These are phyloP conservation scores for Tachycineta bicolor DNA, from an alignment of 2,113 vertebrate genomes.

Conservation along the genomic window DNA sequence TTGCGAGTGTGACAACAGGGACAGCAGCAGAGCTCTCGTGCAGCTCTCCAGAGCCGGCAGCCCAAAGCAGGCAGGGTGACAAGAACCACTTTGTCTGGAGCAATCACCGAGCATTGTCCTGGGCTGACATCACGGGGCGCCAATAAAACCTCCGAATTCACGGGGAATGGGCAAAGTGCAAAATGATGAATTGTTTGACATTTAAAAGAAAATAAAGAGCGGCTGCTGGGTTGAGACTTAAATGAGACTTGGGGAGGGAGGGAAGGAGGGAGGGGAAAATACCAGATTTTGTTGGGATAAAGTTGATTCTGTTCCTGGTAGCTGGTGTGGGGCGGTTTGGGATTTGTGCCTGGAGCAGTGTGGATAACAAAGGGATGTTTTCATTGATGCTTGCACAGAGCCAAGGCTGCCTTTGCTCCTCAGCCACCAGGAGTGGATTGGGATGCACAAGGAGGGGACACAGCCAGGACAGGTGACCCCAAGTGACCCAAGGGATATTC, in stretches of 20 bases:
- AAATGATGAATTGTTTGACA: constrained; percentile 24
- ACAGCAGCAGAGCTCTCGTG: background rate
- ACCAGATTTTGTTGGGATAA: background rate
- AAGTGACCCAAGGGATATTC: background rate
- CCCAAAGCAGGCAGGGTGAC: background rate
- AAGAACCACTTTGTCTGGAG: background rate
- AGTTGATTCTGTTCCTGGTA: background rate
- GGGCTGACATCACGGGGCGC: background rate
- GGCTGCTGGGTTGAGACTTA: background rate
- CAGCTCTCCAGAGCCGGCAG: background rate
- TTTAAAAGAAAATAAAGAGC: background rate
- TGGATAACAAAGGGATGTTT: background rate
- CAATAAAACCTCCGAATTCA: background rate
- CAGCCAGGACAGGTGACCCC: background rate
- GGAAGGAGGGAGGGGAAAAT: background rate
- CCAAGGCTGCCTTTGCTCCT: background rate
- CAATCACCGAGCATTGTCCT: background rate
- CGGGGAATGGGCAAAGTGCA: background rate
- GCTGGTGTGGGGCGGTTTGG: background rate
- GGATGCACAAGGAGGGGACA: background rate
- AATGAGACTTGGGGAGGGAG: background rate
- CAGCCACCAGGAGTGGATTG: background rate
- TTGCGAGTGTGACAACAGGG: background rate
- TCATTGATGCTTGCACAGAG: background rate
- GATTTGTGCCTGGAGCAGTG: background rate